These are phyloP conservation scores for Schizothorax lantsangensis DNA, from an alignment of 2,797 vertebrate species.

Conservation along the genomic window DNA sequence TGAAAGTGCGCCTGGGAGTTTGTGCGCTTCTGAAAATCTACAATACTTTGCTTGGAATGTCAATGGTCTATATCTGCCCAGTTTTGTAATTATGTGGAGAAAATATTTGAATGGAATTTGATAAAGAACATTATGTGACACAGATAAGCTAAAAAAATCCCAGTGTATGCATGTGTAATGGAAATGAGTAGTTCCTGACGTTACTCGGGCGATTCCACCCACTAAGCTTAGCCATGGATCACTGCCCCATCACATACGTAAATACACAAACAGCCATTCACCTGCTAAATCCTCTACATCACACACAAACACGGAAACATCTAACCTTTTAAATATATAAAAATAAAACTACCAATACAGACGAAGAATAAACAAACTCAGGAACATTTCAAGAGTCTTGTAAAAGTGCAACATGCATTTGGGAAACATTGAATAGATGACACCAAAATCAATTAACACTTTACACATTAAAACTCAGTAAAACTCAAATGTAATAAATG, in stretches of 20 bases:
- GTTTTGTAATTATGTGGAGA: background rate
- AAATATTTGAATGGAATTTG: constrained; percentile 12
- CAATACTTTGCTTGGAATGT: background rate
- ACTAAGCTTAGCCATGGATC: constrained; percentile 49
- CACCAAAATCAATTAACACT: background rate
- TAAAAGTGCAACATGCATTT: background rate
- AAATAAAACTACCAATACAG: constrained; percentile 1
- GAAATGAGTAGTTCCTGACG: constrained; percentile 31
- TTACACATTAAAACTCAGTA: background rate
- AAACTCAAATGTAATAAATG: background rate
- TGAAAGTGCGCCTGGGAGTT: background rate
- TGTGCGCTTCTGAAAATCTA: background rate
- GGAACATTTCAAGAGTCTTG: background rate
- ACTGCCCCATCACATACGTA: constrained; percentile 31
- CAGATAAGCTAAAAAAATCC: constrained; percentile 4
- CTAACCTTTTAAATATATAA: constrained; percentile 18
- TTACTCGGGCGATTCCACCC: constrained; percentile 16
- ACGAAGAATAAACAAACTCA: background rate
- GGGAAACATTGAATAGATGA: background rate
- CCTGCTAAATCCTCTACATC: background rate
- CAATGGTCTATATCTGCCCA: background rate
- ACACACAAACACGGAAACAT: constrained; percentile 19
- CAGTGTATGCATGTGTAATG: constrained; percentile 30
- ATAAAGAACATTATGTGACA: background rate
- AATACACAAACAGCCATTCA: constrained; percentile 26